Conservation (phyloP, 30 jellyfish, hydroid and myxozoan species). For the Rhopilema esculentum region DNA sequence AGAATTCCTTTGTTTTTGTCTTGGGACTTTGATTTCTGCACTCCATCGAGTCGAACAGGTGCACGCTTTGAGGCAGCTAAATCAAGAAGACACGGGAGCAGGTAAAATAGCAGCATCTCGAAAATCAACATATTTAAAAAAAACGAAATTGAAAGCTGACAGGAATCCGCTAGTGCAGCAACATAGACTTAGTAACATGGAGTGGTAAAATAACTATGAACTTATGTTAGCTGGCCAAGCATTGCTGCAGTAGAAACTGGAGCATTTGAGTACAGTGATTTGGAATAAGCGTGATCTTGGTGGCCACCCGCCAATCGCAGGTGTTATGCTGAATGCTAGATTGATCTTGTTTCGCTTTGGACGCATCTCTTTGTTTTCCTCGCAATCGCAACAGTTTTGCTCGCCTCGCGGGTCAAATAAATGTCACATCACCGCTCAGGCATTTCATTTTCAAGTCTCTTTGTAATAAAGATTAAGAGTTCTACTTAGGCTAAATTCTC, state of each 20-base stretch:
- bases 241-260: background rate
- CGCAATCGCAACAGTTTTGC: background rate
- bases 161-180: too few relatives aligned
- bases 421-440: background rate
- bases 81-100: background rate
- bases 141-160: background rate
- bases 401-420: too few relatives aligned
- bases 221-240: background rate
- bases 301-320: background rate
- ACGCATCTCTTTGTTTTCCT: background rate
- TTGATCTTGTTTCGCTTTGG: background rate
- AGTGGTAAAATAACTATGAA: background rate
- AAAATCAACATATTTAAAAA: background rate
- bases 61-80: conserved; percentile 47
- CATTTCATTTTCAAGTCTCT: too few relatives aligned
- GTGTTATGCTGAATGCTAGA: background rate
- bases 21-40: conserved; percentile 53
- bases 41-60: conserved; percentile 72
- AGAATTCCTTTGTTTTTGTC: conserved; percentile 69
- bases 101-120: background rate
- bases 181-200: too few relatives aligned
- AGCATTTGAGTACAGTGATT: background rate
- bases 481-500: too few relatives aligned
- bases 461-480: too few relatives aligned
- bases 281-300: background rate